Base-by-base conservation (phyloP, 2,888 invertebrate species). In the Lampropteryx suffumata region DNA sequence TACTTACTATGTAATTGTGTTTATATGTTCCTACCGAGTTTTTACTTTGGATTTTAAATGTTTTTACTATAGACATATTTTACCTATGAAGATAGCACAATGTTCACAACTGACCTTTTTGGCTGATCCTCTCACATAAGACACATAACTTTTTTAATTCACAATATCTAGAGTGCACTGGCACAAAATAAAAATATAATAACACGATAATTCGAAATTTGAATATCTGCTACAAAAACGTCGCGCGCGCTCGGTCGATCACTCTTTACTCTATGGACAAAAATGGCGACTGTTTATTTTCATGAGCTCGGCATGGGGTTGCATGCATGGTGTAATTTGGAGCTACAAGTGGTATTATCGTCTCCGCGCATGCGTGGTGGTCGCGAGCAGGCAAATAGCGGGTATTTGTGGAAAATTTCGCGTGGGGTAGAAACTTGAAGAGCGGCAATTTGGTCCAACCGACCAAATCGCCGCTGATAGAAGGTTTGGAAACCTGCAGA, bases 291-390 rank as follows among this genome's bases (percentile, higher is more conserved):
- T 59, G 69, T 73, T 76, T 84, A 85, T 86, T 86, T 86, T 82
- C 81, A 82, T 71, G 74, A 64, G 63, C 74, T 72, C 82, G 42
- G 89, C 87, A 86, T 89, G 89, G 88, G 89, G 89, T 84, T 76
- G 79, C 67, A 53, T 76, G 79, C 67, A 53, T 55, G 71, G 74
- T 78, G 73, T 85, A 84, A 87, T 86, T 88, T 84, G 68, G 84
- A 81, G 79, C 80, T 81, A 78, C 84, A 82, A 86, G 86, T 84
- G 78, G 71, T 65, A 87, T 84, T 89, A 84, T 76, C 69, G 62
- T 71, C 79, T 73, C 76, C 80, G 84, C 86, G 88, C 89, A 89
- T 87, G 89, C 89, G 88, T 84, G 86, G 85, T 86, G 85, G 84
- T 81, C 86, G 76, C 86, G 76, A 71, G 69, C 73, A 76, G 76